These are phyloP conservation scores for Chydorus sphaericus DNA, from an alignment of 2,888 invertebrate species.

Conservation along the genomic window DNA sequence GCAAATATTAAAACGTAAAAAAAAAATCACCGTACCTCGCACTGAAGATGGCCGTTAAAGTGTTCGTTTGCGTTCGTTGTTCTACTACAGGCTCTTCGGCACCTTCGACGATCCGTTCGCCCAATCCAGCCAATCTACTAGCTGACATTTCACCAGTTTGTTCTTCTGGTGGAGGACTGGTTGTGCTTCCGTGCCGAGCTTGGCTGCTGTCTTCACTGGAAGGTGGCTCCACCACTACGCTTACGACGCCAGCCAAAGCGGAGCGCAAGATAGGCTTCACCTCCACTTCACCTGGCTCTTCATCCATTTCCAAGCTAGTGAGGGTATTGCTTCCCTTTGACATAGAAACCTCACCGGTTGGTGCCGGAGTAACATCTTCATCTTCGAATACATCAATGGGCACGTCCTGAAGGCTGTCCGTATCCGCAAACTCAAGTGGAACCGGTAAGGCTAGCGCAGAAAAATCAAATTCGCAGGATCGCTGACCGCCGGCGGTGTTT, in stretches of 20 bases:
- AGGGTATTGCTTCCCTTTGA: background rate
- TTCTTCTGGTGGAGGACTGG: too few species aligned
- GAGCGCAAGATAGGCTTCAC: slow-evolving; percentile 11
- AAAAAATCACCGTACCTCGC: background rate
- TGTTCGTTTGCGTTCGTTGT: too few species aligned
- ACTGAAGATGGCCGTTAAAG: too few species aligned
- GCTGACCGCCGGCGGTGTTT: background rate
- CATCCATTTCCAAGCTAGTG: slow-evolving; percentile 4
- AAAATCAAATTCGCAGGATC: slow-evolving; percentile 17
- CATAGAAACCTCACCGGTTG: background rate
- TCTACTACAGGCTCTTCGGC: slow-evolving; percentile 10
- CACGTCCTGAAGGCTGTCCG: slow-evolving; percentile 6
- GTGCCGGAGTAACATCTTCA: background rate
- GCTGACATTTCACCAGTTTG: background rate
- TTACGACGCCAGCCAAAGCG: background rate
- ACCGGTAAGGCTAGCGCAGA: slow-evolving; percentile 43
- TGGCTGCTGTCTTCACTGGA: slow-evolving; percentile 7
- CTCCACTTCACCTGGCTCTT: slow-evolving; percentile 12
- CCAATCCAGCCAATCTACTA: background rate
- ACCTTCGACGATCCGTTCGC: slow-evolving; percentile 14
- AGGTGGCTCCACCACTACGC: slow-evolving; percentile 7
- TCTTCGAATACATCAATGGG: background rate
- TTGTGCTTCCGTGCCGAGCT: background rate
- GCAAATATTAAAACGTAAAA: too few species aligned
- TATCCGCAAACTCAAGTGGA: slow-evolving; percentile 53